Percentiles rank a stretch among this genome's conserved stretches.
These are phyloP conservation scores for Nectonema munidae DNA, from an alignment of 2,888 invertebrate species.

Conservation along the genomic window DNA sequence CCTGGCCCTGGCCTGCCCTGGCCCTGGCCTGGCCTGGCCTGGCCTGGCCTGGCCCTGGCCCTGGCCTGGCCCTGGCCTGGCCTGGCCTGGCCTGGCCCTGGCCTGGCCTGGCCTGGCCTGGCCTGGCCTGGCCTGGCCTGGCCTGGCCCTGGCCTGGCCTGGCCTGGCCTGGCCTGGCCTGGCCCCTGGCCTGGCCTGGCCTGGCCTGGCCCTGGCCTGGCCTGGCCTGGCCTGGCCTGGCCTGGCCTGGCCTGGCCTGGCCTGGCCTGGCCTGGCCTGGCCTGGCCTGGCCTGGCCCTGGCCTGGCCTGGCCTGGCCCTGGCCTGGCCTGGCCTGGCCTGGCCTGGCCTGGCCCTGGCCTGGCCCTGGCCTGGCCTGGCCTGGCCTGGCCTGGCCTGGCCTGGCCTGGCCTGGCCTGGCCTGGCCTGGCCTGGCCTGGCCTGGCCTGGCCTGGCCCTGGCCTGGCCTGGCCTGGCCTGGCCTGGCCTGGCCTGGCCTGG, in stretches of 20 bases:
- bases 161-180: conserved; percentile 13
- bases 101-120: conserved; percentile 12
- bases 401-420: conserved; percentile 16
- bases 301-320: conserved; percentile 12
- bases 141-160: conserved; percentile 16
- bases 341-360: conserved; percentile 14
- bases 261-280: conserved; percentile 15
- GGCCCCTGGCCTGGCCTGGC: conserved; percentile 12
- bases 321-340: conserved; percentile 13
- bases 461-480: conserved; percentile 13
- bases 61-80: no score
- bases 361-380: conserved; percentile 16
- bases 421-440: conserved; percentile 13
- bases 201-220: conserved; percentile 15
- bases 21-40: no score
- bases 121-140: conserved; percentile 13
- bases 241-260: conserved; percentile 15
- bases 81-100: no score
- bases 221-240: conserved; percentile 13
- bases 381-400: conserved; percentile 12
- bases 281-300: conserved; percentile 11
- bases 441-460: conserved; percentile 10
- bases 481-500: conserved; percentile 13
- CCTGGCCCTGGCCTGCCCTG: no score
- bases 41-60: no score